Conservation (phyloP, 2,113 vertebrate genomes). For the Prunella himalayana region DNA sequence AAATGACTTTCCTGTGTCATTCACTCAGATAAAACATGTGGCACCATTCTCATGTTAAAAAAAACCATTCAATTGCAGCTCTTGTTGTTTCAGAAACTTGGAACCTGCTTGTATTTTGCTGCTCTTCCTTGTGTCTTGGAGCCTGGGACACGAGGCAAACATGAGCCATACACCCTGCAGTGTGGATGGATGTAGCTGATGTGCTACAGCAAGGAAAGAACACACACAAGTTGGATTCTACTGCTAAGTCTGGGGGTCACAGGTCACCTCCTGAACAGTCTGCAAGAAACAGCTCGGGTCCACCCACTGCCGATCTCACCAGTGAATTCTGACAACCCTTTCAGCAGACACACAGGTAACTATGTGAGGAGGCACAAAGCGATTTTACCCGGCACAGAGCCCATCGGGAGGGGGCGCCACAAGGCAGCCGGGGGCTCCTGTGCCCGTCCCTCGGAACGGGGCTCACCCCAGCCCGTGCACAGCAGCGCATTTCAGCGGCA, state of each 20-base stretch:
- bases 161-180: not conserved
- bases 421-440: not conserved
- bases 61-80: not conserved
- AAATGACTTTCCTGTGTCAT: not conserved
- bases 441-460: fast-evolving
- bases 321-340: not conserved
- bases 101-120: not conserved
- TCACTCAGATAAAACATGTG: not conserved
- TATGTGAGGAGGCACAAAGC: not conserved
- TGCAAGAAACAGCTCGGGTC: not conserved
- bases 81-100: not conserved
- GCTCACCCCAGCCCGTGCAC: not conserved
- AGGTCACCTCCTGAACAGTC: not conserved
- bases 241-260: fast-evolving
- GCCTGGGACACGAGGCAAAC: not conserved
- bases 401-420: not conserved
- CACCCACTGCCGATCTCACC: not conserved
- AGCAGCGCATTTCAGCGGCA: not conserved
- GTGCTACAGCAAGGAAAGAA: not conserved
- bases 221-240: not conserved
- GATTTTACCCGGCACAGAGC: not conserved
- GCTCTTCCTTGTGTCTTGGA: not conserved
- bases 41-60: not conserved
- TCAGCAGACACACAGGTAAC: not conserved
- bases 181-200: not conserved